phyloP scores from a whole-genome alignment of 2,113 vertebrate species.

The Microcebus jonahi region DNA sequence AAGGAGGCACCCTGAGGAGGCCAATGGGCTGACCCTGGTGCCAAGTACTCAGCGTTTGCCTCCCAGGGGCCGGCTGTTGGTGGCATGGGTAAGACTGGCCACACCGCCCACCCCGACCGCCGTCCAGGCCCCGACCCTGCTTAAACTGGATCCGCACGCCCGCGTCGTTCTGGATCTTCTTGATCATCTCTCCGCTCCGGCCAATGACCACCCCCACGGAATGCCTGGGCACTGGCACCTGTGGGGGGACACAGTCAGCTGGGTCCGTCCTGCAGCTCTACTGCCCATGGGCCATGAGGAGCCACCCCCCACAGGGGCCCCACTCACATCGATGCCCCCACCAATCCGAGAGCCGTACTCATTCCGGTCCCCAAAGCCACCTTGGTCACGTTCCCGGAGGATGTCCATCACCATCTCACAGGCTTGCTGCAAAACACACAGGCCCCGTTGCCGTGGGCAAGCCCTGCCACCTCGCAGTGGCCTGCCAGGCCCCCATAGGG shows the following conservation, averaged over 20 bases:
- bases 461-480: no score
- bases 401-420: constrained; percentile 97
- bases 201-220: constrained; percentile 95
- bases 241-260: not conserved
- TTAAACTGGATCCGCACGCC: constrained; percentile 97
- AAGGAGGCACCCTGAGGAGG: not conserved
- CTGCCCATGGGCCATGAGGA: not conserved
- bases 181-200: constrained; percentile 95
- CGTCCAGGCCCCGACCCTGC: constrained; percentile 86
- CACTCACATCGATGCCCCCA: constrained; percentile 84
- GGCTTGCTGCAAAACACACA: constrained; percentile 89
- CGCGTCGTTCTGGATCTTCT: constrained; percentile 95
- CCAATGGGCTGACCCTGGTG: fast-evolving
- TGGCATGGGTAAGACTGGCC: no score
- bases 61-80: not conserved
- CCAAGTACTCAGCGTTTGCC: not conserved
- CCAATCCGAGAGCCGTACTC: constrained; percentile 92
- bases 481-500: not conserved
- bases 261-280: fast-evolving
- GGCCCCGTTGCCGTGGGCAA: fast-evolving
- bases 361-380: constrained; percentile 90
- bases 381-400: constrained; percentile 91
- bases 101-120: no score
- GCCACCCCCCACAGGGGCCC: not conserved
- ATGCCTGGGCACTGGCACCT: constrained; percentile 94